Evolutionary conservation across 2,888 invertebrate species (phyloP), one percentile per base, ranked within the genome.

Genomic region (Julus scanicus): DNA sequence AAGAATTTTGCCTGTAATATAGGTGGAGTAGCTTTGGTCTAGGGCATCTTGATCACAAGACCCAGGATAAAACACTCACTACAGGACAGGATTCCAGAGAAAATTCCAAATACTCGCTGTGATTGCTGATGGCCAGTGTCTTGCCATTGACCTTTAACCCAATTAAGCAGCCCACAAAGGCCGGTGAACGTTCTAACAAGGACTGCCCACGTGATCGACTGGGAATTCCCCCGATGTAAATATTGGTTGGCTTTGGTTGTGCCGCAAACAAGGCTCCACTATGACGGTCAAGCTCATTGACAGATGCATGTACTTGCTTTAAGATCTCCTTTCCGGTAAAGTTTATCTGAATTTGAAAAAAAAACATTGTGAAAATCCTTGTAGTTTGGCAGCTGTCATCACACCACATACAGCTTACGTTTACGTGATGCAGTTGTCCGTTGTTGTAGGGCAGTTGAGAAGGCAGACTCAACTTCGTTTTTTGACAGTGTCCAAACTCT

Each of bases 91-190:
- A 37, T 37, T 80, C 80, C 80, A 80, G 37, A 6, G 80, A 80
- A 80, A 80, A 80, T 37, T 80, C 80, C 13, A 37, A 37, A 80
- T 80, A 80, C 80, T 80, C 80, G 80, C 80, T 80, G 37, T 80
- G 80, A 11, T 80, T 80, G 29, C 37, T 80, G 13, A 80, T 80
- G 37, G 80, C 80, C 13, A 80, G 11, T 2, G 80, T 80, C 80
- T 37, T 80, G 37, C 29, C 29, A 20, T 80, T 80, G 13, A 80
- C 29, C 13, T 37, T 80, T 13, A 80, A 29, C 15, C 80, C 80
- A 80, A 80, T 29, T 37, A 80, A 37, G 80, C 80, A 80, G 0
- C 80, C 80, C 9, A 80, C 37, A 8, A 80, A 80, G 37, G 80
- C 11, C 9, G 80, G 13, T 0, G 15, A 80, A 15, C 13, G 11